Base-by-base conservation (phyloP, 2,888 invertebrate genomes). In the Dryobotodes eremita region DNA sequence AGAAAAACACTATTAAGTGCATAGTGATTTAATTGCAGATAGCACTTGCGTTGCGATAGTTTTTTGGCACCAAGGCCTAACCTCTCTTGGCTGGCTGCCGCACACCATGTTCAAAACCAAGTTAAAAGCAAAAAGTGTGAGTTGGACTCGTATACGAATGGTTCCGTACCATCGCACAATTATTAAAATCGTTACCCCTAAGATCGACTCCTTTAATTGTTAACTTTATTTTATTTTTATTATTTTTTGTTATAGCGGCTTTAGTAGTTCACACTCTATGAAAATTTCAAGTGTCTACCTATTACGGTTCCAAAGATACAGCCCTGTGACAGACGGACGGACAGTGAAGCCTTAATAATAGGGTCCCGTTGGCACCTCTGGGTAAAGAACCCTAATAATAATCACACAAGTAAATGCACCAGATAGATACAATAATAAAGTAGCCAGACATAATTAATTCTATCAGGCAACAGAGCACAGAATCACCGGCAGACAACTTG, bases 61-160 rank as follows among this genome's bases (percentile, higher is more conserved):
- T 68, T 78, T 77, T 81, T 85, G 82, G 85, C 85, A 79, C n/a
- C 46, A 53, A 69, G n/a, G n/a, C 66, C 71, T 42, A 71, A 20
- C 46, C 31, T 13, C 10, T 59, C 48, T 82, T 85, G 79, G 85
- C 82, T 50, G 10, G 23, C 23, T 71, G 79, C 85, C 85, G 46
- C 53, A 75, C 59, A 53, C 69, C 50, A 73, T 77, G 66, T 64
- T 17, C n/a, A 74, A 82, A 77, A 71, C 11, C 26, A 72, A 75
- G 23, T 13, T 48, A 53, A 75, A 75, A 48, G 26, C 46, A 72
- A 48, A 62, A 77, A 11, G n/a, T 55, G 55, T 4, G 11, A 55
- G n/a, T 55, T 55, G 55, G 11, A 55, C 11, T 11, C 4, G 55
- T 23, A 55, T 55, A 55, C 11, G 11, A 55, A 55, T 4, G 55